Base-by-base conservation (phyloP, 2,888 invertebrate species). In the Drosophila setosimentum region DNA sequence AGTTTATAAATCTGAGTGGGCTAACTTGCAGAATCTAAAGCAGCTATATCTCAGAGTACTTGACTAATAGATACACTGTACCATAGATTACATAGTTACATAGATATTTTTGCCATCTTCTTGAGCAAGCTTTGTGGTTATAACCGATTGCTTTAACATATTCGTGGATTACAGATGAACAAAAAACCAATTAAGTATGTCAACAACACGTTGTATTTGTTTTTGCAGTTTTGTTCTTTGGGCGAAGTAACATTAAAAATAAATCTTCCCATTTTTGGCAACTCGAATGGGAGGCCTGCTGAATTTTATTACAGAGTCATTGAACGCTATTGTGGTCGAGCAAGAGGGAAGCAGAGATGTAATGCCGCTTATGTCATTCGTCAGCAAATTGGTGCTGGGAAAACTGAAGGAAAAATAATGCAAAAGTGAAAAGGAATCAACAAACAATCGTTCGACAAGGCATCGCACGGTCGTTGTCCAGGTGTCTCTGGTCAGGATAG, bases 331-430 rank as follows among this genome's bases (percentile, higher is more conserved):
- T 45, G 45, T 45, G 45, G 45, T 45, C 45, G 21, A 16, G 3
- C 13, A 54, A 35, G 13, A n/a, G 35, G n/a, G 27, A n/a, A 37
- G n/a, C n/a, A 35, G 18, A 11, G 11, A 24, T 35, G 24, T 11
- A 16, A 8, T n/a, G n/a, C 27, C 18, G 13, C 13, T 27, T 27
- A 55, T 55, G 27, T 6, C 27, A 4, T 55, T 55, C 27, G n/a
- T 37, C 37, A 37, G 35, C 65, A 80, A 77, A 73, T 81, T 80
- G 71, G 71, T 74, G 72, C 74, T 77, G 68, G 60, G 80, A 78
- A 70, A 75, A 68, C 68, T 68, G 76, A 61, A n/a, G 37, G 37
- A 24, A 30, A 37, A 18, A 37, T 16, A 54, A 32, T 53, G 33
- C 21, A 33, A 73, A 82, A 55, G 40, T 59, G 40, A 37, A 50